A percentile compares a stretch with the other conserved stretches of the same genome.
These are phyloP conservation scores for Agapornis roseicollis DNA, from an alignment of 2,113 vertebrate species.

Conservation along the genomic window DNA sequence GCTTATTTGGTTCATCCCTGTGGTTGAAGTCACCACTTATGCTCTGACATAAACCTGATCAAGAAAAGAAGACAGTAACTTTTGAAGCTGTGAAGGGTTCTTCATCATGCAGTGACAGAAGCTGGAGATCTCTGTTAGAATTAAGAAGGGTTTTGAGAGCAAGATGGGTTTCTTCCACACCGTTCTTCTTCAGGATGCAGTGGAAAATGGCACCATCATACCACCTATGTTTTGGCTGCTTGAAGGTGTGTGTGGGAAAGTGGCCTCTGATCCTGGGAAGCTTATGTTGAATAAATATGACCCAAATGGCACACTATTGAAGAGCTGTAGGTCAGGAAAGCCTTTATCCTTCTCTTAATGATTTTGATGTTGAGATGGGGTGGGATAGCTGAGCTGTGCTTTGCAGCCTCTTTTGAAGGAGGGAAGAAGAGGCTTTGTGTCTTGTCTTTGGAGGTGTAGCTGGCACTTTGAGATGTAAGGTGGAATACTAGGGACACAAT, in stretches of 20 bases:
- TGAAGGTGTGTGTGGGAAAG: neutral
- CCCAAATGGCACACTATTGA: neutral
- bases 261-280: neutral
- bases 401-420: neutral
- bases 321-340: neutral
- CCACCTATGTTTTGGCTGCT: neutral
- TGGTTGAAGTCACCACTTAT: neutral
- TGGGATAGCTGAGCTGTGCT: neutral
- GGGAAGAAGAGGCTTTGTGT: rapidly evolving
- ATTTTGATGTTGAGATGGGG: neutral
- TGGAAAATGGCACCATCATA: neutral
- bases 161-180: neutral
- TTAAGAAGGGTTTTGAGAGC: neutral
- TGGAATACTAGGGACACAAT: neutral
- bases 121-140: neutral
- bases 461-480: neutral
- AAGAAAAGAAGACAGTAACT: neutral
- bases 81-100: neutral
- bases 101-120: neutral
- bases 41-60: neutral
- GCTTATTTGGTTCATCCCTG: neutral
- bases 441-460: neutral
- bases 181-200: neutral
- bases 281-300: neutral
- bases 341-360: neutral